Evolutionary conservation across 2,797 vertebrate genomes (phyloP).

Genomic region (Cottoperca gobio): DNA sequence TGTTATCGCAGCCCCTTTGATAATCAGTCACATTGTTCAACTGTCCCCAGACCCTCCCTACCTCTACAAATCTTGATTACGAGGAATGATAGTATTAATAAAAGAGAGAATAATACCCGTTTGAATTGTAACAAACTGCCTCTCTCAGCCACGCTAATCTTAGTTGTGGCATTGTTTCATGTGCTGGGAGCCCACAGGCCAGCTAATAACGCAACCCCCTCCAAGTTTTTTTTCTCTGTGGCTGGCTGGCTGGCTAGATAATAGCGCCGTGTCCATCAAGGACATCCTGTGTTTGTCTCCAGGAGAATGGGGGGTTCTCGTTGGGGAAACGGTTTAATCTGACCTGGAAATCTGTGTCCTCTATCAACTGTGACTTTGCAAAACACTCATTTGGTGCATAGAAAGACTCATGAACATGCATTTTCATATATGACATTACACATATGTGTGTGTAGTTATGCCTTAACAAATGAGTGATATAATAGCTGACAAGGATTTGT

Average conservation of each 20-base stretch:
- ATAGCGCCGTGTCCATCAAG: constrained; percentile 92
- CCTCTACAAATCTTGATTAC: constrained; percentile 81
- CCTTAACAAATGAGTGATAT: not conserved
- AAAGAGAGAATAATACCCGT: constrained; percentile 82
- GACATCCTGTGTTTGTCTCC: constrained; percentile 99
- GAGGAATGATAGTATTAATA: constrained; percentile 83
- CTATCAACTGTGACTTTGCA: constrained; percentile 84
- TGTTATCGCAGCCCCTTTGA: constrained; percentile 80
- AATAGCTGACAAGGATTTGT: not conserved
- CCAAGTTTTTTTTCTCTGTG: constrained; percentile 78
- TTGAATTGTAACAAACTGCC: constrained; percentile 85
- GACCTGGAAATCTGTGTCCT: constrained; percentile 85
- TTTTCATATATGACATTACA: constrained; percentile 15
- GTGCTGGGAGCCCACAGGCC: constrained; percentile 81
- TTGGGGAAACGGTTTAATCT: constrained; percentile 87
- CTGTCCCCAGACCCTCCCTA: constrained; percentile 83
- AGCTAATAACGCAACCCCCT: constrained; percentile 92
- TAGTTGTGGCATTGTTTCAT: constrained; percentile 93
- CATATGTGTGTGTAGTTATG: not conserved
- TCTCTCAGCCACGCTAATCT: constrained; percentile 90
- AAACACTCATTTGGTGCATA: constrained; percentile 52
- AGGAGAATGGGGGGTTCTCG: constrained; percentile 91
- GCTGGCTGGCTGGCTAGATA: constrained; percentile 89
- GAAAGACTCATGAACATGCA: constrained; percentile 36
- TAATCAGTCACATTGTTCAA: constrained; percentile 84